These are phyloP conservation scores for Vanessa cardui DNA, from an alignment of 2,888 invertebrate genomes.

Conservation along the genomic window DNA sequence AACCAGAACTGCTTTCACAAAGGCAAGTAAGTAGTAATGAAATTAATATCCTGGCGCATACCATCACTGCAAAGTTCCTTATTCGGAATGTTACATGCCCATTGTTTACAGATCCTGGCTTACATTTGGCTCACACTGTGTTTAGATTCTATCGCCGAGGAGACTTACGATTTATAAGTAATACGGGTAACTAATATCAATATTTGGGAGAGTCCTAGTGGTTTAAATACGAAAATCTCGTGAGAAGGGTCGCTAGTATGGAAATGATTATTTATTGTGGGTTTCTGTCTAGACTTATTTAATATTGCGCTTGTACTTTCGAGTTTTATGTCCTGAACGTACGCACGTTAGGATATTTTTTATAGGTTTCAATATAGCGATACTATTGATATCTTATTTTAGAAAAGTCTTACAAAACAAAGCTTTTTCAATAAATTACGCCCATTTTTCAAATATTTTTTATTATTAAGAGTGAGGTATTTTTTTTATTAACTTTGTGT, in stretches of 20 bases:
- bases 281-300: neutral
- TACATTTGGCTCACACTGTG: neutral
- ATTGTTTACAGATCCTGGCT: conserved; percentile 1
- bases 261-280: neutral
- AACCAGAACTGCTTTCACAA: neutral
- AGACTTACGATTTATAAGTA: neutral
- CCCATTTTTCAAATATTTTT: no score
- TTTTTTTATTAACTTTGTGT: no score
- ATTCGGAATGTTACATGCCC: neutral
- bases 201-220: neutral
- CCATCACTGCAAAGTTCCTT: neutral
- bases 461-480: no score
- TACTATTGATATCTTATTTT: no score
- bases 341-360: no score
- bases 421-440: no score
- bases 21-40: neutral
- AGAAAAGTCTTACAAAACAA: no score
- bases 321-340: no score
- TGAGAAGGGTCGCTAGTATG: conserved; percentile 9
- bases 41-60: neutral
- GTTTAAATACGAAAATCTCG: conserved; percentile 6
- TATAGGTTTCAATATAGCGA: no score
- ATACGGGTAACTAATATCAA: conserved; percentile 1
- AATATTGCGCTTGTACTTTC: neutral
- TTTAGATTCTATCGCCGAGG: neutral